Conservation (phyloP, 2,888 invertebrate species). For the Tupiocoris notatus region DNA sequence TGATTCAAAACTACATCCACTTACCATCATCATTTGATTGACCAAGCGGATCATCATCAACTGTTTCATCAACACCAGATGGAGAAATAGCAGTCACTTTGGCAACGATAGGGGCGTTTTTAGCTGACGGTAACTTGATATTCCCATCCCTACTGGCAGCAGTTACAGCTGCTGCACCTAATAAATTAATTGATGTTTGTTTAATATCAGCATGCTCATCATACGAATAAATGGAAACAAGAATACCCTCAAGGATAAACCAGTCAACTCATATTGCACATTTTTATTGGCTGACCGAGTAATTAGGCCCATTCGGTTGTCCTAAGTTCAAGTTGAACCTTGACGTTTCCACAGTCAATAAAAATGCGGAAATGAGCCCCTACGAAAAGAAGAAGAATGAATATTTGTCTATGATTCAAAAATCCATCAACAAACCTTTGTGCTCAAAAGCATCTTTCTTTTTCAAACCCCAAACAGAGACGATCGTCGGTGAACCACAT, state of each 20-base stretch:
- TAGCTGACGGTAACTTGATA: slow-evolving; percentile 17
- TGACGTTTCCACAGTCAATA: too few species aligned
- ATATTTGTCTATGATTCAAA: too few species aligned
- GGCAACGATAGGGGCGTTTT: slow-evolving; percentile 9
- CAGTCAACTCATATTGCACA: too few species aligned
- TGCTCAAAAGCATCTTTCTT: slow-evolving; percentile 21
- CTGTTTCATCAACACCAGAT: neutral
- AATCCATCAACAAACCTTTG: neutral
- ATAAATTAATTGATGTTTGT: too few species aligned
- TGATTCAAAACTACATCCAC: too few species aligned
- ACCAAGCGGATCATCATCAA: neutral
- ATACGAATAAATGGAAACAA: too few species aligned
- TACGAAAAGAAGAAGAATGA: neutral
- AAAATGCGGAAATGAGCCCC: too few species aligned
- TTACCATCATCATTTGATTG: neutral
- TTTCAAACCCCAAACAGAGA: slow-evolving; percentile 26
- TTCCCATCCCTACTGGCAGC: slow-evolving; percentile 16
- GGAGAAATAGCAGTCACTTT: slow-evolving; percentile 15
- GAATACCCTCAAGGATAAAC: too few species aligned
- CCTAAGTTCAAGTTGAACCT: too few species aligned
- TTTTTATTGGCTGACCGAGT: too few species aligned
- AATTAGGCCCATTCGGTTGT: too few species aligned
- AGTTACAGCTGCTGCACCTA: slow-evolving; percentile 20
- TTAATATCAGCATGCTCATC: too few species aligned
- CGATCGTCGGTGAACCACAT: neutral